A percentile compares a stretch with the other conserved stretches of the same genome.
These are phyloP conservation scores for Megalops cyprinoides DNA, from an alignment of 2,797 vertebrate species.

Conservation along the genomic window DNA sequence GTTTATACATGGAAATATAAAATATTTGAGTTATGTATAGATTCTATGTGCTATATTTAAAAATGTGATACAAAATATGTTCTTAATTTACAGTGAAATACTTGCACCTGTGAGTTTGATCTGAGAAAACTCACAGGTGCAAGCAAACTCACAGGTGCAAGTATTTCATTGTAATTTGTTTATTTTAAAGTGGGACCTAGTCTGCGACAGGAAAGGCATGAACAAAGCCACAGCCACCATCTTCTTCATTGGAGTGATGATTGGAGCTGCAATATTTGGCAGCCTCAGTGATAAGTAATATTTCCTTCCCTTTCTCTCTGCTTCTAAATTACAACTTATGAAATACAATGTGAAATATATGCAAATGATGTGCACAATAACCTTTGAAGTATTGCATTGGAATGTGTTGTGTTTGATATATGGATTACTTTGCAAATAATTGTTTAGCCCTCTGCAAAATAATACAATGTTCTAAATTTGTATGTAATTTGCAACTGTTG, in stretches of 20 bases:
- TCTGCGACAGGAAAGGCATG: slow-evolving; percentile 70
- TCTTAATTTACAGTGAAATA: neutral
- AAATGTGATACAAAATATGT: neutral
- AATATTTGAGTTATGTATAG: no score
- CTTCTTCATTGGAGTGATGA: slow-evolving; percentile 77
- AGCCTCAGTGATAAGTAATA: slow-evolving; percentile 74
- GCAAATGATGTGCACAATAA: no score
- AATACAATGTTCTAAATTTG: no score
- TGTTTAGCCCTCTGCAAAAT: no score
- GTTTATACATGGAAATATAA: no score
- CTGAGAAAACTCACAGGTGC: no score
- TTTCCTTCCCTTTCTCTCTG: neutral
- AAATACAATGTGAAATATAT: neutral
- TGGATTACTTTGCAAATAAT: no score
- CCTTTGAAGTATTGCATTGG: no score
- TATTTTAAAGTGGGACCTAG: slow-evolving; percentile 73
- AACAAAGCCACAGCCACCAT: slow-evolving; percentile 69
- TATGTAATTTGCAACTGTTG: no score
- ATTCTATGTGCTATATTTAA: neutral
- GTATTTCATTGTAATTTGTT: no score
- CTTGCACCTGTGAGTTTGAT: neutral
- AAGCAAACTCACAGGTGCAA: no score
- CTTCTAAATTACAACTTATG: neutral
- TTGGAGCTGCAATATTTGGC: slow-evolving; percentile 70
- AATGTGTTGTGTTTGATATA: no score